Evolutionary conservation across 2,888 invertebrate genomes (phyloP), one percentile per base, ranked within the genome.

Genomic region (Phyllotreta striolata): DNA sequence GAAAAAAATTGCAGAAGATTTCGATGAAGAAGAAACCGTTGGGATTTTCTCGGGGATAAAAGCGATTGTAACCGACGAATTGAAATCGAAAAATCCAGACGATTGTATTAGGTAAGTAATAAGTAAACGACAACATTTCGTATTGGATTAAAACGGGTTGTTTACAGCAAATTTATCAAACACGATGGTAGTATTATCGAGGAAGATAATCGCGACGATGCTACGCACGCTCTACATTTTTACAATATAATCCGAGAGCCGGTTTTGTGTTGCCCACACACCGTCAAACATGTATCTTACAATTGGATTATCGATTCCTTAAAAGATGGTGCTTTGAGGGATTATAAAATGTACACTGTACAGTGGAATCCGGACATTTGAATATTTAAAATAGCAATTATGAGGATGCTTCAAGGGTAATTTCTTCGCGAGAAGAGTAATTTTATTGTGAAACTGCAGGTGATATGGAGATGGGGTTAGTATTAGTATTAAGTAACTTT

Each of bases 161-260:
- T 52, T 60, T 66, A 9, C 39, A 83, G 89, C 70, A 88, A 88
- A 79, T 88, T 91, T 83, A 83, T 89, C 55, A 89, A 89, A 0
- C 87, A 85, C 66, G 87, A 87, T 2, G 88, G 88, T 1, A 77
- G 68, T 9, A 74, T 87, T 12, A 63, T 82, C 44, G 67, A 76
- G 14, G 38, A 68, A 1, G 80, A 76, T 40, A 68, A 80, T 13
- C 68, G 63, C 47, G 65, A 75, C 46, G 63, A 77, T 49, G 80
- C 81, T 0, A 82, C 82, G 1, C 82, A 83, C 70, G 76, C 82
- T 46, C 63, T 83, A 56, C 82, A 83, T 73, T 72, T 73, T 52
- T 70, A 71, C 40, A 73, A 74, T 63, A 69, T 59, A 14, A 73
- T 78, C 35, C 64, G 63, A 52, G 47, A 69, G 60, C 66, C 68